A percentile compares a stretch with the other conserved stretches of the same genome.
phyloP scores from a whole-genome alignment of 1,140 invertebrate species.

The Parasteatoda tepidariorum region DNA sequence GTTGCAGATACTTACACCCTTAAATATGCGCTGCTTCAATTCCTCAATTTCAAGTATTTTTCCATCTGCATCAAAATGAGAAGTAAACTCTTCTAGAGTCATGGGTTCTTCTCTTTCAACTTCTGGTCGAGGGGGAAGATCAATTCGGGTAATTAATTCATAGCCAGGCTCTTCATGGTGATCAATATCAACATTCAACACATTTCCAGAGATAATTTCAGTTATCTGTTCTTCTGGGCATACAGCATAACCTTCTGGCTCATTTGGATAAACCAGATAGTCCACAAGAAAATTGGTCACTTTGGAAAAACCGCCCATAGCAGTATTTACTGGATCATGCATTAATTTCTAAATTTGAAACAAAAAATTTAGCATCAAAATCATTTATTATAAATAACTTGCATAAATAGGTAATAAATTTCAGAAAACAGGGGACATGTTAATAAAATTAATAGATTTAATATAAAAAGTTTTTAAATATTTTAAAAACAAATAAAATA shows the following conservation, averaged over 20 bases:
- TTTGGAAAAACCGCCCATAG: slow-evolving; percentile 85
- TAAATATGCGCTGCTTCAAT: slow-evolving; percentile 73
- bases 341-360: slow-evolving; percentile 68
- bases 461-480: slow-evolving; percentile 2
- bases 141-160: slow-evolving; percentile 68
- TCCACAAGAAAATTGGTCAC: slow-evolving; percentile 76
- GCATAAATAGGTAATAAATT: slow-evolving; percentile 1
- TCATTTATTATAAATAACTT: slow-evolving; percentile 75
- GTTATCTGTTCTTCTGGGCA: slow-evolving; percentile 72
- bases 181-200: slow-evolving; percentile 70
- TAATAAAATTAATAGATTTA: not conserved
- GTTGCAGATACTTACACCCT: slow-evolving; percentile 77
- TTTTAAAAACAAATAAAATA: not conserved
- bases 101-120: slow-evolving; percentile 76
- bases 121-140: slow-evolving; percentile 68
- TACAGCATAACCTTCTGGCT: slow-evolving; percentile 8
- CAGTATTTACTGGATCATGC: slow-evolving; percentile 82
- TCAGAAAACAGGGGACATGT: not conserved
- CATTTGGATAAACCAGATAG: slow-evolving; percentile 63
- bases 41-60: slow-evolving; percentile 69
- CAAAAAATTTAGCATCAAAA: slow-evolving; percentile 72
- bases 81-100: slow-evolving; percentile 82
- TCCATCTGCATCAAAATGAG: slow-evolving; percentile 81
- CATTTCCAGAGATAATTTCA: slow-evolving; percentile 72
- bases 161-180: slow-evolving; percentile 67